phyloP scores from a whole-genome alignment of 2,113 vertebrate genomes.

The Pelvicachromis taeniatus region DNA sequence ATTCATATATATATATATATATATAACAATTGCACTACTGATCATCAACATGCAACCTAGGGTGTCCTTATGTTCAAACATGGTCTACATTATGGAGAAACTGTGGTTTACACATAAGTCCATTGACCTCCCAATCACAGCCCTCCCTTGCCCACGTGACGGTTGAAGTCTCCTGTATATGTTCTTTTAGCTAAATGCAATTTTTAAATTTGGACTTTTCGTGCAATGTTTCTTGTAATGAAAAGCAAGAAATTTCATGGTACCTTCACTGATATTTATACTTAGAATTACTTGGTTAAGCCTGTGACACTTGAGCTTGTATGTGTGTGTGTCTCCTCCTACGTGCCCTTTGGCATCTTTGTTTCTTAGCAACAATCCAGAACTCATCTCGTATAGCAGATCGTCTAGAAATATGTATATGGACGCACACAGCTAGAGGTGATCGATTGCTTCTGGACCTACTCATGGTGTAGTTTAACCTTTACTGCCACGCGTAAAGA shows the following conservation, averaged over 20 bases:
- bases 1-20: neutral
- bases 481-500: conserved; percentile 35
- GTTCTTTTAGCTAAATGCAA: neutral
- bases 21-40: neutral
- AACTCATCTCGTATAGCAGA: conserved; percentile 20
- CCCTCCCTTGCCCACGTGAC: neutral
- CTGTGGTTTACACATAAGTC: neutral
- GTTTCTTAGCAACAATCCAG: conserved; percentile 56
- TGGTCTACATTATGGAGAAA: neutral
- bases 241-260: neutral
- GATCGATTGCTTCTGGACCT: conserved; percentile 35
- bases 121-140: neutral
- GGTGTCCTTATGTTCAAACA: neutral
- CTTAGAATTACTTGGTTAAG: neutral
- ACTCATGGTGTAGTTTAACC: conserved; percentile 51
- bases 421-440: neutral
- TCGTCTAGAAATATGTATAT: neutral
- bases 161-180: neutral
- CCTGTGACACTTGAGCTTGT: neutral
- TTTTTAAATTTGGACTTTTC: neutral
- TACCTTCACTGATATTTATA: neutral
- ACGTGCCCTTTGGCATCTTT: conserved; percentile 19
- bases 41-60: neutral
- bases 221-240: neutral
- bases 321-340: conserved; percentile 1